These are phyloP conservation scores for Pollachius pollachius DNA, from an alignment of 2,113 vertebrate genomes.

Conservation along the genomic window DNA sequence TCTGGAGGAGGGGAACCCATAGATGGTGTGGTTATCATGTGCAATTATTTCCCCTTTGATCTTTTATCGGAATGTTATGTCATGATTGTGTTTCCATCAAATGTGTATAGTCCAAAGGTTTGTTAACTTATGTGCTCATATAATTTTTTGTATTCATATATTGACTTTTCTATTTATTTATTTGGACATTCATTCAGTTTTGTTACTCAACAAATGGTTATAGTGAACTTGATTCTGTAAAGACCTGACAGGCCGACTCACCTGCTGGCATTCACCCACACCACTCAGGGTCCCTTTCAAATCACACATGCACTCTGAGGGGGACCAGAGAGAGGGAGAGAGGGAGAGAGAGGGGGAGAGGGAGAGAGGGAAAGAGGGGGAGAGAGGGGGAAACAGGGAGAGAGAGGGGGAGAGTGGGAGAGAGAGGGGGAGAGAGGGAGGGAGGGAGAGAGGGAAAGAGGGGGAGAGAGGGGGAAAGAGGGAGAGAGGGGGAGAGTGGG, in stretches of 20 bases:
- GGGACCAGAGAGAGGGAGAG: constrained; percentile 4
- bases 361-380: not conserved
- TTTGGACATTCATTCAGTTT: not conserved
- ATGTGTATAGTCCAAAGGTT: not conserved
- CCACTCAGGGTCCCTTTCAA: constrained; percentile 85
- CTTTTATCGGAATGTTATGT: not conserved
- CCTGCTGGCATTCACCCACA: constrained; percentile 86
- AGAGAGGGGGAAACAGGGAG: constrained; percentile 5
- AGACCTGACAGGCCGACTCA: constrained; percentile 52
- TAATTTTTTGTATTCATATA: not conserved
- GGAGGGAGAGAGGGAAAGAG: too few relatives aligned
- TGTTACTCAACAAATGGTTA: too few relatives aligned
- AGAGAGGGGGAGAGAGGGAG: constrained; percentile 1
- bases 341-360: constrained; percentile 1
- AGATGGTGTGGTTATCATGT: too few relatives aligned
- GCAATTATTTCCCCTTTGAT: not conserved
- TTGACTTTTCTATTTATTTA: not conserved
- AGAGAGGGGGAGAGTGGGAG: not conserved
- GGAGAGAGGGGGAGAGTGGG: too few relatives aligned
- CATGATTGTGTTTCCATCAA: not conserved
- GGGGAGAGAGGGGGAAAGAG: too few relatives aligned
- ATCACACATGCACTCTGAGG: constrained; percentile 85
- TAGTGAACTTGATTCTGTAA: not conserved
- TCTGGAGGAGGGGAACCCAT: constrained; percentile 59
- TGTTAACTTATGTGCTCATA: not conserved